Conservation (phyloP, 2,888 invertebrate species). For the Mimas tiliae region DNA sequence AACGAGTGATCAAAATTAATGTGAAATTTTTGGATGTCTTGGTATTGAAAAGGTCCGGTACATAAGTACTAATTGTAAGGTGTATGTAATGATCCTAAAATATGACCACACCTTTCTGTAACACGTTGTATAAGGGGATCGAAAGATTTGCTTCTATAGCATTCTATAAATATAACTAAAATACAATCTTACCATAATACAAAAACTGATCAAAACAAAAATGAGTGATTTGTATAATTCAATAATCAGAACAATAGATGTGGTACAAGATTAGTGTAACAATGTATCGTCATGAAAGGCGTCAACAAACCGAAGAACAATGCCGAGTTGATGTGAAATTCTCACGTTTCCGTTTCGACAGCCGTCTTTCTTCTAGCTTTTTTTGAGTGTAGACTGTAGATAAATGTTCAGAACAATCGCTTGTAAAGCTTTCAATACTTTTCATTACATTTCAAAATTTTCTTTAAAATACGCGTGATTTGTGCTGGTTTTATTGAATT, state of each 20-base stretch:
- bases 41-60: no score
- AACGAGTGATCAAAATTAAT: no score
- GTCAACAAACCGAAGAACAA: slow-evolving; percentile 17
- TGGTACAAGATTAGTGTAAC: slow-evolving; percentile 17
- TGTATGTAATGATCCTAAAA: no score
- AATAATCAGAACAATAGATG: slow-evolving; percentile 4
- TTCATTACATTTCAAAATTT: not conserved
- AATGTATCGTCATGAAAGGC: slow-evolving; percentile 14
- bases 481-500: not conserved
- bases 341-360: slow-evolving; percentile 6
- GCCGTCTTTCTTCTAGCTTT: not conserved
- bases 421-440: not conserved
- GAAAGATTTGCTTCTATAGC: no score
- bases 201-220: not conserved
- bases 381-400: not conserved
- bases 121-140: no score
- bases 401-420: slow-evolving; percentile 2
- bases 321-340: slow-evolving; percentile 13
- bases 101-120: no score
- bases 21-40: no score
- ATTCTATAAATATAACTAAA: not conserved
- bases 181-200: not conserved
- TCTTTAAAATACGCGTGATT: not conserved
- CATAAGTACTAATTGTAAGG: no score
- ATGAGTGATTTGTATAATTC: not conserved